These are phyloP conservation scores for Amphiprion clarkii DNA, from an alignment of 2,797 vertebrate genomes.

Conservation along the genomic window DNA sequence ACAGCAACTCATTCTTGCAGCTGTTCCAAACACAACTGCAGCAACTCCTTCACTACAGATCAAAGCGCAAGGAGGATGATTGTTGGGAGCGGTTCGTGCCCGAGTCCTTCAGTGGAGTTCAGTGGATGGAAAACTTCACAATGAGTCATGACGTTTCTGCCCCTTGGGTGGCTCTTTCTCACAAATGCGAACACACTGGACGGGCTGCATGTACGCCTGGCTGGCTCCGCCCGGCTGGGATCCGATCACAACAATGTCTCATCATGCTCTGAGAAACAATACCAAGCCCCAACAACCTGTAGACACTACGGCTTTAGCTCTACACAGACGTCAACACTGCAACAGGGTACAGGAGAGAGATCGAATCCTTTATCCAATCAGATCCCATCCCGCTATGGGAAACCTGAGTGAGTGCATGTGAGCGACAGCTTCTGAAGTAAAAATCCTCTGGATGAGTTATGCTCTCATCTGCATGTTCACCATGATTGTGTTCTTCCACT, in stretches of 20 bases:
- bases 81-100: constrained; percentile 31
- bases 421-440: constrained; percentile 41
- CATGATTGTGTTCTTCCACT: constrained; percentile 38
- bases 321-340: constrained; percentile 32
- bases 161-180: constrained; percentile 42
- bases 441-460: constrained; percentile 46
- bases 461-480: constrained; percentile 44
- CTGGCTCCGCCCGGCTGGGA: constrained; percentile 34
- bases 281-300: constrained; percentile 64
- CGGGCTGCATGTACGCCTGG: constrained; percentile 22
- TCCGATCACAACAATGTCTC: constrained; percentile 23
- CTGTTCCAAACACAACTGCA: constrained; percentile 46
- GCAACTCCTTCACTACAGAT: constrained; percentile 51
- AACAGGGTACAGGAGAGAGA: constrained; percentile 25
- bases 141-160: constrained; percentile 58
- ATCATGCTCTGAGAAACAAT: constrained; percentile 40
- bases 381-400: constrained; percentile 22
- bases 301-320: constrained; percentile 48
- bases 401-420: constrained; percentile 30
- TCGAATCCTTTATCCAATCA: constrained; percentile 41
- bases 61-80: constrained; percentile 47
- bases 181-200: constrained; percentile 35
- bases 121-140: constrained; percentile 59
- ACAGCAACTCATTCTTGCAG: constrained; percentile 57
- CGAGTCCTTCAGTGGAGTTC: constrained; percentile 34